Conservation (phyloP, 1,140 invertebrate species). For the Brachionus rubens region DNA sequence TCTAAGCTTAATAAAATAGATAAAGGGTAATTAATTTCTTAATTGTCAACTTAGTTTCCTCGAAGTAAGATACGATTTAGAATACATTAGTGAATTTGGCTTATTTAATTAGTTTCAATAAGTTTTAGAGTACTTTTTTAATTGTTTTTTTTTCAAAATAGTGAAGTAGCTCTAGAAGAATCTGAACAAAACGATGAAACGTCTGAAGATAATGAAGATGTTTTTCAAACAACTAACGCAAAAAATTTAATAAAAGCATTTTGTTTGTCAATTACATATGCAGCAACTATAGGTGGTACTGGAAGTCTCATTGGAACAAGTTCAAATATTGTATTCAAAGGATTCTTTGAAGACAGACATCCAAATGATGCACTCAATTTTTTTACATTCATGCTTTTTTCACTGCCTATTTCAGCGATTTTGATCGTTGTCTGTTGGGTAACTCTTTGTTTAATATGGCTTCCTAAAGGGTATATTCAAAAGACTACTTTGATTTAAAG, state of each 20-base stretch:
- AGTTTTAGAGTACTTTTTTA: neutral
- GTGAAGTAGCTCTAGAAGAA: neutral
- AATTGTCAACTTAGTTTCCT: no score
- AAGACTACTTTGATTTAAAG: no score
- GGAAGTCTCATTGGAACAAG: slow-evolving; percentile 78
- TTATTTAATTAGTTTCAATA: neutral
- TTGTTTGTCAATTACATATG: slow-evolving; percentile 71
- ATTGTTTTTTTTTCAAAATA: no score
- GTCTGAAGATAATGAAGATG: neutral
- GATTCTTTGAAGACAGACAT: slow-evolving; percentile 64
- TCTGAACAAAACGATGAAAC: neutral
- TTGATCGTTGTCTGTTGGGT: neutral
- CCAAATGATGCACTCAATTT: neutral
- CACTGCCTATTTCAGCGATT: neutral
- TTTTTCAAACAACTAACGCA: neutral
- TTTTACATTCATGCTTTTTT: neutral
- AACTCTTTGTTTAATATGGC: neutral
- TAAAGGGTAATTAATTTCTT: no score
- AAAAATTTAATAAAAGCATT: slow-evolving; percentile 5
- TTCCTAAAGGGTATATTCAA: slow-evolving; percentile 56
- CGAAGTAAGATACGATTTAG: no score
- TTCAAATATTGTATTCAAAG: slow-evolving; percentile 78
- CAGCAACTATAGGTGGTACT: slow-evolving; percentile 72
- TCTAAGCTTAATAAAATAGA: no score
- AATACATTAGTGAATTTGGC: no score